phyloP scores from a whole-genome alignment of 2,797 vertebrate species.

The Nyctalus aviator region DNA sequence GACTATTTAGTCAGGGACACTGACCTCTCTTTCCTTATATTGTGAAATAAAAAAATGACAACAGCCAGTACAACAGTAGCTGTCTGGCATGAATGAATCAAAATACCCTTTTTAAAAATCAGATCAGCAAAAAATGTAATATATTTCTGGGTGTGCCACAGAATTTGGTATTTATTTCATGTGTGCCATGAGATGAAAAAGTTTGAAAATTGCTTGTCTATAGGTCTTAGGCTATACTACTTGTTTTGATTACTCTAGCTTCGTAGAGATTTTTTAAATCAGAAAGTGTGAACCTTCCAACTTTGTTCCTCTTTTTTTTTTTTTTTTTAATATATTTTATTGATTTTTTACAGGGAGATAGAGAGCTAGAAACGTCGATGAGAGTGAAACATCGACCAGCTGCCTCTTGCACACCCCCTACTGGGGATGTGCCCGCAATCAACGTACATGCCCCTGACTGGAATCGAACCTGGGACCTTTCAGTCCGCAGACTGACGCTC shows the following conservation, averaged over 20 bases:
- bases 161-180: neutral
- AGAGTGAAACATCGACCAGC: too few relatives aligned
- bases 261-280: conserved; percentile 51
- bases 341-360: too few relatives aligned
- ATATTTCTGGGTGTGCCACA: neutral
- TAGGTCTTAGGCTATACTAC: conserved; percentile 1
- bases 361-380: too few relatives aligned
- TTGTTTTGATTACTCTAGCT: conserved; percentile 4
- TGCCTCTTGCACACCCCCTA: too few relatives aligned
- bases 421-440: too few relatives aligned
- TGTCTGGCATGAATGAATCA: neutral
- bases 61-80: neutral
- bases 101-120: neutral
- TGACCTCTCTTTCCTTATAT: neutral
- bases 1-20: neutral
- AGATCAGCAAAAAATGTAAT: neutral
- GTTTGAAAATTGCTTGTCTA: neutral
- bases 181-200: neutral
- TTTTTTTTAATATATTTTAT: neutral
- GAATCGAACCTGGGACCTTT: too few relatives aligned
- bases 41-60: neutral
- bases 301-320: conserved; percentile 23
- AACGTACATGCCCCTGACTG: too few relatives aligned
- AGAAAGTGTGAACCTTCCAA: conserved; percentile 15
- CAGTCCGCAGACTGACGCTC: too few relatives aligned